phyloP scores from a whole-genome alignment of 2,888 invertebrate genomes.

The Drosophila rellima region DNA sequence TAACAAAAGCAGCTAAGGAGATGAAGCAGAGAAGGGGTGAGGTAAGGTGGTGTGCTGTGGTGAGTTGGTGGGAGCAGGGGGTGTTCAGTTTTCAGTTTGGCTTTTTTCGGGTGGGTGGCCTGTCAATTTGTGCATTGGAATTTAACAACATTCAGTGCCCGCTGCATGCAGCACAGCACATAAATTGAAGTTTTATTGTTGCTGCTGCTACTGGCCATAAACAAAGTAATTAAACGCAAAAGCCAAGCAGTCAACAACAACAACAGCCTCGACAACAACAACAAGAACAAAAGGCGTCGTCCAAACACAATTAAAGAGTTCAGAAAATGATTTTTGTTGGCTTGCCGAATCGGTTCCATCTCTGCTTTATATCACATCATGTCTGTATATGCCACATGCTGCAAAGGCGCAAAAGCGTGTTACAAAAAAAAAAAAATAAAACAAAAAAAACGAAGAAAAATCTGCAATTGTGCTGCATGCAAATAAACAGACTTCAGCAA shows the following conservation, averaged over 20 bases:
- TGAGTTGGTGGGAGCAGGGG: neutral
- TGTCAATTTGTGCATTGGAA: slow-evolving; percentile 80
- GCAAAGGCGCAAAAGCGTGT: slow-evolving; percentile 46
- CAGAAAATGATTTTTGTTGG: slow-evolving; percentile 68
- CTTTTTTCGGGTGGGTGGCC: slow-evolving; percentile 47
- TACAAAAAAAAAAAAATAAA: neutral
- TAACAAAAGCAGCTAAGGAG: slow-evolving; percentile 67
- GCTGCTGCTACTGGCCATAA: slow-evolving; percentile 69
- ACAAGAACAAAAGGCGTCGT: slow-evolving; percentile 34
- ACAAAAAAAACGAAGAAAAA: slow-evolving; percentile 28
- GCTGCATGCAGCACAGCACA: slow-evolving; percentile 63
- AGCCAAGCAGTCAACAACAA: slow-evolving; percentile 54
- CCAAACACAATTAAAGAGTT: slow-evolving; percentile 77
- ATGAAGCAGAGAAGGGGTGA: neutral
- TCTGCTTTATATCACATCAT: slow-evolving; percentile 65
- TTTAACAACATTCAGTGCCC: slow-evolving; percentile 66
- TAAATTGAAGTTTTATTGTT: slow-evolving; percentile 79
- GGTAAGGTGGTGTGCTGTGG: neutral
- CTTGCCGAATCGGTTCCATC: slow-evolving; percentile 30
- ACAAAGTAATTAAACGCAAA: slow-evolving; percentile 79
- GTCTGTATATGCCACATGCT: slow-evolving; percentile 48
- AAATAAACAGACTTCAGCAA: slow-evolving; percentile 69
- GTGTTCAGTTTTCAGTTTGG: neutral
- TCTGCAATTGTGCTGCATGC: slow-evolving; percentile 59
- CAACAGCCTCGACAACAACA: slow-evolving; percentile 29